Conservation (phyloP, 2,113 vertebrate species). For the Dermatemys mawii region DNA sequence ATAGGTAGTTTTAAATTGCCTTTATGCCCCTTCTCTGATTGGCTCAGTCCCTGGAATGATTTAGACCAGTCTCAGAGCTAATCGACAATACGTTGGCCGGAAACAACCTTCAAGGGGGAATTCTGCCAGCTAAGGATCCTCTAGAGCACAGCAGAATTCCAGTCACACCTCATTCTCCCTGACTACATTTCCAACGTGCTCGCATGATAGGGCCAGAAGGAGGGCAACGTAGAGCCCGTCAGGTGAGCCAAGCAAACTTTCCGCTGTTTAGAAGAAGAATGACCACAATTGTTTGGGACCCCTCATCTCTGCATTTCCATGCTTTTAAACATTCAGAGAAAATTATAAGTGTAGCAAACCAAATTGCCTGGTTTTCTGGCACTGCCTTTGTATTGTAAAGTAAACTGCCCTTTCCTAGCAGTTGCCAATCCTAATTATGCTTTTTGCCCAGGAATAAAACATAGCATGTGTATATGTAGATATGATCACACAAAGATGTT, state of each 20-base stretch:
- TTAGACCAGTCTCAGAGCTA: background rate
- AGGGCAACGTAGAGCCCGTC: background rate
- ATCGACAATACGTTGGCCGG: background rate
- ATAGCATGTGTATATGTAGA: background rate
- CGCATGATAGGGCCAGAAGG: background rate
- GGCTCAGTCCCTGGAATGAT: background rate
- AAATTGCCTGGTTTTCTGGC: background rate
- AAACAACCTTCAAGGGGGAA: background rate
- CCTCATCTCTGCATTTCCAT: background rate
- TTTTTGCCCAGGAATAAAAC: background rate
- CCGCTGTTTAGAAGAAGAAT: background rate
- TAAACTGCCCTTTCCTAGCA: background rate
- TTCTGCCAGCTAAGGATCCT: background rate
- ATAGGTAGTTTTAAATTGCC: background rate
- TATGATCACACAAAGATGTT: background rate
- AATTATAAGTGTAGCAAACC: background rate
- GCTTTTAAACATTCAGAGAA: background rate
- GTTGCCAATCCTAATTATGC: background rate
- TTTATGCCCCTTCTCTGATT: background rate
- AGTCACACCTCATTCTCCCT: background rate
- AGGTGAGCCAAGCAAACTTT: background rate
- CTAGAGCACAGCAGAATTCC: background rate
- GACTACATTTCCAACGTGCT: background rate
- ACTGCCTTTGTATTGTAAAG: too few relatives aligned
- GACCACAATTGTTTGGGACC: background rate